Conservation (phyloP, 92 coral and sea anemone species). For the Heteractis magnifica region DNA sequence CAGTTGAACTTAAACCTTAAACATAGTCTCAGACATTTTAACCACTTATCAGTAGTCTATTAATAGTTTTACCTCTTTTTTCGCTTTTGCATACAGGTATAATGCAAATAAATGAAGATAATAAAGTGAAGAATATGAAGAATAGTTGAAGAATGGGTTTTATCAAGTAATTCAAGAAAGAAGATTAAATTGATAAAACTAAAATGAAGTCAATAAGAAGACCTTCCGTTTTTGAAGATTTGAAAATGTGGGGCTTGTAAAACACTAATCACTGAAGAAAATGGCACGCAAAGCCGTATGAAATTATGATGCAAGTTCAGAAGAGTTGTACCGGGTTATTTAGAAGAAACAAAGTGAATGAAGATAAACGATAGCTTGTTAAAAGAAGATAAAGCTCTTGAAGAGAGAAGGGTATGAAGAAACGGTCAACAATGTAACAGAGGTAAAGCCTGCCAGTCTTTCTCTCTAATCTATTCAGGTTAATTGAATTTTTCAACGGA, state of each 20-base stretch:
- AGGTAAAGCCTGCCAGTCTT: slow-evolving; percentile 22
- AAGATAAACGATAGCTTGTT: slow-evolving; percentile 14
- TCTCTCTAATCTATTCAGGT: background rate
- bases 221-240: slow-evolving; percentile 15
- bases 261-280: slow-evolving; percentile 9
- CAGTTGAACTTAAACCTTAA: no score
- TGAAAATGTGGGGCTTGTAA: slow-evolving; percentile 10
- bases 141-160: slow-evolving; percentile 38
- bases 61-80: slow-evolving; percentile 49
- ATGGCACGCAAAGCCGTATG: slow-evolving; percentile 7
- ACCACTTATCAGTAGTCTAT: background rate
- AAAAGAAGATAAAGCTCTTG: slow-evolving; percentile 20
- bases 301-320: slow-evolving; percentile 26
- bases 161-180: slow-evolving; percentile 57
- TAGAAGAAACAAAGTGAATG: slow-evolving; percentile 12
- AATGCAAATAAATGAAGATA: slow-evolving; percentile 61
- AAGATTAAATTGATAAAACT: slow-evolving; percentile 29
- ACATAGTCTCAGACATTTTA: no score
- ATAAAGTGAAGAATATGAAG: slow-evolving; percentile 60
- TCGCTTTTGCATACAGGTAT: slow-evolving; percentile 67
- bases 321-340: slow-evolving; percentile 14
- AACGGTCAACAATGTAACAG: slow-evolving; percentile 12
- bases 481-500: background rate
- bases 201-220: slow-evolving; percentile 23
- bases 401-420: slow-evolving; percentile 32